These are phyloP conservation scores for Odontocerum albicorne DNA, from an alignment of 2,888 invertebrate species.

Conservation along the genomic window DNA sequence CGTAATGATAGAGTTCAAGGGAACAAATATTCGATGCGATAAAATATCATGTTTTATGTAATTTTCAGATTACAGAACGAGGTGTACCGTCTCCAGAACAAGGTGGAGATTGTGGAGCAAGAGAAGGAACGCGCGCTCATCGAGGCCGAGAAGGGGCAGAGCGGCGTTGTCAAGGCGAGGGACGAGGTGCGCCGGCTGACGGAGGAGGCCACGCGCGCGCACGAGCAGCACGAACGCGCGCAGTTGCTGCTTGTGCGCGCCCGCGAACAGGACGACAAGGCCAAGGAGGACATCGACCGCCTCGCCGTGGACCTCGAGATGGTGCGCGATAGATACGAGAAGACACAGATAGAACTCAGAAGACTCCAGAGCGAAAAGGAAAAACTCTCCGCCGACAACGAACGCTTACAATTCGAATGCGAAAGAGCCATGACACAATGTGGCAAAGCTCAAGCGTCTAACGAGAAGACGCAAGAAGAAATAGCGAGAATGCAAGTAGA, in stretches of 20 bases:
- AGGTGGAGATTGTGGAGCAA: conserved; percentile 83
- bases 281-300: conserved; percentile 80
- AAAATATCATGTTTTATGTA: too few relatives aligned
- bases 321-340: conserved; percentile 86
- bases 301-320: conserved; percentile 81
- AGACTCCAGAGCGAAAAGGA: conserved; percentile 83
- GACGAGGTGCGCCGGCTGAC: conserved; percentile 86
- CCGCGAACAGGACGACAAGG: conserved; percentile 89
- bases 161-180: conserved; percentile 76
- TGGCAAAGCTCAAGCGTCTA: conserved; percentile 80
- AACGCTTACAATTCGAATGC: conserved; percentile 81
- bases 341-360: conserved; percentile 81
- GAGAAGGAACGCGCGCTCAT: conserved; percentile 85
- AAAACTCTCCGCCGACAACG: conserved; percentile 80
- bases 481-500: conserved; percentile 83
- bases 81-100: conserved; percentile 84
- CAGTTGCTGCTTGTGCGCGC: conserved; percentile 81
- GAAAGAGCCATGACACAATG: conserved; percentile 86
- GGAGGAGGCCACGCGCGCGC: conserved; percentile 81
- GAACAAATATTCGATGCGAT: too few relatives aligned
- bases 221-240: conserved; percentile 88
- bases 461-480: conserved; percentile 90
- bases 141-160: conserved; percentile 82
- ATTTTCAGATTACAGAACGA: conserved; percentile 81
- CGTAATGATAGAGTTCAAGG: too few relatives aligned